Conservation (phyloP, 2,113 vertebrate species). For the mouse (Mus musculus) region GRCm39 chr17:87235501-87236000, state of each 20-base stretch:
- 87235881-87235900: not conserved
- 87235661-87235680: not conserved
- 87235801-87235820: not conserved
- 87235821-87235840: not conserved
- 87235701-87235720: not conserved
- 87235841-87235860: not conserved
- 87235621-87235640: not conserved
- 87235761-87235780: not conserved
- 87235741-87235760: not conserved
- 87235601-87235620: not conserved
- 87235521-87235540: not conserved
- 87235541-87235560: not conserved
- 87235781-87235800: rapidly evolving
- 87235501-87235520: not conserved
- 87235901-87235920: not conserved
- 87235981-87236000: not conserved
- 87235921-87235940: not conserved
- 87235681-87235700: not conserved
- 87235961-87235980: constrained; percentile 15
- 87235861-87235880: rapidly evolving
- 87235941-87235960: not conserved
- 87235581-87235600: not conserved
- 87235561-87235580: not conserved
- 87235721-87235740: not conserved
- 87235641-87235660: not conserved